Percentiles rank a stretch among this genome's conserved stretches.
Conservation (phyloP, 2,113 vertebrate genomes). For the Serilophus lunatus region DNA sequence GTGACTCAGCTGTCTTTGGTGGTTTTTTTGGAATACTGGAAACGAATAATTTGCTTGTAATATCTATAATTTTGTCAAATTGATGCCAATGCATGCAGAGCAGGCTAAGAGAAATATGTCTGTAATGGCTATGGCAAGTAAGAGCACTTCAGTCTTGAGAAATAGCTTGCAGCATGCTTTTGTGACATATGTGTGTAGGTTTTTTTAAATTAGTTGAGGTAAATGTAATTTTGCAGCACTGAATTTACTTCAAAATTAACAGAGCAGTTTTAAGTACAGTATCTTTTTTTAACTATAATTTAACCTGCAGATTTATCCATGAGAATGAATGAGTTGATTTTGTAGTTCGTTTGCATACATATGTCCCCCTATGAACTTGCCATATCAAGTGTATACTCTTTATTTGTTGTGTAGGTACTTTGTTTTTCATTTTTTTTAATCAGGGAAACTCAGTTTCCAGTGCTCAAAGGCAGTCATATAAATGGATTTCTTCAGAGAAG, state of each 20-base stretch:
- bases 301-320: not conserved
- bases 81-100: not conserved
- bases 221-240: not conserved
- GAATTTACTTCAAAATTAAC: not conserved
- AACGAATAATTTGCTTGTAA: not conserved
- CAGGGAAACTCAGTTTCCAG: not conserved
- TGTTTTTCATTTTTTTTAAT: not conserved
- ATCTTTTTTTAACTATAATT: fast-evolving
- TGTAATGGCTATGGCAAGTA: not conserved
- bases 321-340: not conserved
- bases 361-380: not conserved
- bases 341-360: not conserved
- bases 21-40: not conserved
- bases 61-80: not conserved
- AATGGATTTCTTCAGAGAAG: not conserved
- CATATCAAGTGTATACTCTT: not conserved
- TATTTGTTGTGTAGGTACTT: not conserved
- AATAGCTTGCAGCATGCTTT: not conserved
- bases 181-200: fast-evolving
- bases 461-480: not conserved
- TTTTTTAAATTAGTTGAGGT: not conserved
- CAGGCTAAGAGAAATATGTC: not conserved
- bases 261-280: not conserved
- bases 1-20: not conserved
- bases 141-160: not conserved